These are phyloP conservation scores for Nicator chloris DNA, from an alignment of 2,113 vertebrate species.

Conservation along the genomic window DNA sequence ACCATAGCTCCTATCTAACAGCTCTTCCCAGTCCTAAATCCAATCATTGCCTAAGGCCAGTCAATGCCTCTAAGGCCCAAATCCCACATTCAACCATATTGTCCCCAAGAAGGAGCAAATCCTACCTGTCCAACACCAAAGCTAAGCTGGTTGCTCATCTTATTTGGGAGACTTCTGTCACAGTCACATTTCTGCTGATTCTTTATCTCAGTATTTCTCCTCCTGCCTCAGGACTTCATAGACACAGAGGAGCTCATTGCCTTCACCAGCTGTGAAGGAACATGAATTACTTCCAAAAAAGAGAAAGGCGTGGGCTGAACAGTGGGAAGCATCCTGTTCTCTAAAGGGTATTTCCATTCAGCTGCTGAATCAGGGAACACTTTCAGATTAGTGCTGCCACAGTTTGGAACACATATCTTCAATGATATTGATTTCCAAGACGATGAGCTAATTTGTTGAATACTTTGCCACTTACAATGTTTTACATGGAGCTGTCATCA, in stretches of 20 bases:
- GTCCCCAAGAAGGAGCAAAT: background rate
- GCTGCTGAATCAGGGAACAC: slow-evolving; percentile 51
- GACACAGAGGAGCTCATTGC: background rate
- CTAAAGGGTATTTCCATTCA: slow-evolving; percentile 31
- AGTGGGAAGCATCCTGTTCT: slow-evolving; percentile 33
- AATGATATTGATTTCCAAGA: slow-evolving; percentile 41
- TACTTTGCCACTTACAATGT: background rate
- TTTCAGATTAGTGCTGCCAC: slow-evolving; percentile 26
- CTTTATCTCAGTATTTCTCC: background rate
- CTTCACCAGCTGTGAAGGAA: slow-evolving; percentile 24
- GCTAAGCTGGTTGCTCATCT: background rate
- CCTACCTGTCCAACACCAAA: background rate
- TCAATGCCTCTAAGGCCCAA: background rate
- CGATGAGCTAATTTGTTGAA: slow-evolving; percentile 28
- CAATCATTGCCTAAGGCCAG: background rate
- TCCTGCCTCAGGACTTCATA: background rate
- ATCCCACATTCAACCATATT: rapidly evolving
- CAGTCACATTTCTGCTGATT: background rate
- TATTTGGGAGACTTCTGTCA: background rate
- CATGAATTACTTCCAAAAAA: background rate
- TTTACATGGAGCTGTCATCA: background rate
- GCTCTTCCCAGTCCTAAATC: background rate
- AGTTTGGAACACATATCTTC: slow-evolving; percentile 17
- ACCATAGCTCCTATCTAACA: background rate
- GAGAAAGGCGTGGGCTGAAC: slow-evolving; percentile 17